phyloP scores from a whole-genome alignment of 2,113 vertebrate genomes.

The Falco punctatus region DNA sequence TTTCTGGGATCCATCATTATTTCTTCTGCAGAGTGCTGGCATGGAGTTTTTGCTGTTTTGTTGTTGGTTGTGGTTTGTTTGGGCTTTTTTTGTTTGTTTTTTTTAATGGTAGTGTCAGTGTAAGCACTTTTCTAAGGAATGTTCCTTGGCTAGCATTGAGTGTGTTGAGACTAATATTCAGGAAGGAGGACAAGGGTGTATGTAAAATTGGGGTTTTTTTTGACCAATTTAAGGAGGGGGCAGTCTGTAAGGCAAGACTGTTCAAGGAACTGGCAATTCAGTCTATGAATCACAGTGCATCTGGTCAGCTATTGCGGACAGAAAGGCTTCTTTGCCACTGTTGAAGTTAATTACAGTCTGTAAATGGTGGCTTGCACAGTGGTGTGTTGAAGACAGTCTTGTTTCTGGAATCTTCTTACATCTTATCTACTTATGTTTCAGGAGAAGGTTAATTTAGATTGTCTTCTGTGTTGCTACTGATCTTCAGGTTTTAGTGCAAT shows the following conservation, averaged over 20 bases:
- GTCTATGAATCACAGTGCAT: not conserved
- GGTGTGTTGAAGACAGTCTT: not conserved
- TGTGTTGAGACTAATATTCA: not conserved
- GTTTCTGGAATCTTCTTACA: not conserved
- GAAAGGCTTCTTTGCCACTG: not conserved
- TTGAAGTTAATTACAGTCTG: not conserved
- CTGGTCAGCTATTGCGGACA: not conserved
- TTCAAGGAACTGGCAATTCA: not conserved
- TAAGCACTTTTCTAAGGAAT: not conserved
- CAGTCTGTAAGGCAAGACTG: not conserved
- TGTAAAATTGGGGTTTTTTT: too few species aligned
- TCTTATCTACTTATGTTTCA: not conserved
- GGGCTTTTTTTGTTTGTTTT: too few species aligned
- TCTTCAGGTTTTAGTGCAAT: not conserved
- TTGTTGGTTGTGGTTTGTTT: not conserved
- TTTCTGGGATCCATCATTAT: not conserved
- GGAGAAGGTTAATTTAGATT: not conserved
- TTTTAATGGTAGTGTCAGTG: not conserved
- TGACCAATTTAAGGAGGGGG: not conserved
- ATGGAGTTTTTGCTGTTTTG: not conserved
- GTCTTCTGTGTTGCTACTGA: not conserved
- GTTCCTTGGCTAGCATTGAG: not conserved
- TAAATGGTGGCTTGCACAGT: not conserved
- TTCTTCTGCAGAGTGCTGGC: not conserved
- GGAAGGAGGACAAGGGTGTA: too few species aligned